Evolutionary conservation across 2,113 vertebrate species (phyloP).

Genomic region (Psephotus haematonotus): DNA sequence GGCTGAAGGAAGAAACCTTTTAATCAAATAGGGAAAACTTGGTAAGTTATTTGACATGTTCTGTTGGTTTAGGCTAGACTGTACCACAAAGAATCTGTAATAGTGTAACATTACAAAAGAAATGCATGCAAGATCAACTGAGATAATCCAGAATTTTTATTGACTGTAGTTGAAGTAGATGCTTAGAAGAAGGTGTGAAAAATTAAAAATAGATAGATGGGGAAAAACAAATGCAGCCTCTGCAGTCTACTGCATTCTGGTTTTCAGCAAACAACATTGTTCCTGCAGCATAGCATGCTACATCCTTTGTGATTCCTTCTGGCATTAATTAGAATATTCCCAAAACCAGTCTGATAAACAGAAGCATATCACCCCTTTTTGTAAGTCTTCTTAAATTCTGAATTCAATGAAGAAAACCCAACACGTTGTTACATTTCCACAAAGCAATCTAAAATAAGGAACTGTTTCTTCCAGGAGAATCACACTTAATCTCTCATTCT

Average conservation of each 20-base stretch:
- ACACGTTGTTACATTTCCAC: background rate
- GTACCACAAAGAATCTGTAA: background rate
- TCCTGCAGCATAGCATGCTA: background rate
- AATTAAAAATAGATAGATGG: background rate
- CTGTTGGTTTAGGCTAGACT: background rate
- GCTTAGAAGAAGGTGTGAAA: background rate
- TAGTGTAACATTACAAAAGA: background rate
- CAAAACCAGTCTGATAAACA: background rate
- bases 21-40: slow-evolving; percentile 8
- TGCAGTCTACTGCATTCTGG: background rate
- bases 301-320: background rate
- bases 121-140: background rate
- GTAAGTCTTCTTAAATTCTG: background rate
- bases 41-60: background rate
- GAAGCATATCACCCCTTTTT: background rate
- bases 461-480: background rate
- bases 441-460: background rate
- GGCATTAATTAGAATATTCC: background rate
- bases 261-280: background rate
- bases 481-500: background rate
- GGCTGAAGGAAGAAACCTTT: background rate
- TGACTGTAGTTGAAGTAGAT: background rate
- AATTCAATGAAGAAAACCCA: background rate
- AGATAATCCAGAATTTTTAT: background rate
- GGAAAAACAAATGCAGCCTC: background rate